Evolutionary conservation across 2,888 invertebrate genomes (phyloP).

Genomic region (Periphyllus acericola): DNA sequence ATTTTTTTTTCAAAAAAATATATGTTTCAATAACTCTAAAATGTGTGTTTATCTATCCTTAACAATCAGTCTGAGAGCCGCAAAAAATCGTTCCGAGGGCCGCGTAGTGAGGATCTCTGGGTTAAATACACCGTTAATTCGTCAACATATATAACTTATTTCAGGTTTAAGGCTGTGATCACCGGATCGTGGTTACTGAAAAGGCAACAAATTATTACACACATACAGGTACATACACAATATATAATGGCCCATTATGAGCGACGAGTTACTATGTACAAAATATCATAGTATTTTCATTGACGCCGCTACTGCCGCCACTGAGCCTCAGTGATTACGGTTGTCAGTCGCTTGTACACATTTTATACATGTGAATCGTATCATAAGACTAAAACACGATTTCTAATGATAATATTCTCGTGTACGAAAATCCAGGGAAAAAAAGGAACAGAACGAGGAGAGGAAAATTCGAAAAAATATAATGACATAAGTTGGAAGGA

Average conservation of each 20-base stretch:
- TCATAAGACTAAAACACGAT: not conserved
- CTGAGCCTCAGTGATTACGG: slow-evolving; percentile 31
- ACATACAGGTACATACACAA: not conserved
- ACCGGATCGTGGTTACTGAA: slow-evolving; percentile 21
- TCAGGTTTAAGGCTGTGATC: not conserved
- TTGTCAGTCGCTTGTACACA: slow-evolving; percentile 1
- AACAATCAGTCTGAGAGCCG: too few species aligned
- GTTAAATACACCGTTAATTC: too few species aligned
- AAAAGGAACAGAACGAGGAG: slow-evolving; percentile 12
- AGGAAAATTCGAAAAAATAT: slow-evolving; percentile 40
- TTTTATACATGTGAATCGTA: not conserved
- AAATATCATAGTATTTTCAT: slow-evolving; percentile 5
- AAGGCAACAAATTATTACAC: too few species aligned
- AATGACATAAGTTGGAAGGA: slow-evolving; percentile 46
- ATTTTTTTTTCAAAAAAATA: too few species aligned
- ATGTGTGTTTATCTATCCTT: too few species aligned
- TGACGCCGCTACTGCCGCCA: not conserved
- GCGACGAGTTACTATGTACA: slow-evolving; percentile 5
- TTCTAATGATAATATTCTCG: slow-evolving; percentile 34
- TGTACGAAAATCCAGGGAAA: slow-evolving; percentile 35
- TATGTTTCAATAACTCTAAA: too few species aligned
- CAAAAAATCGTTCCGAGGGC: too few species aligned
- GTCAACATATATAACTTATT: not conserved
- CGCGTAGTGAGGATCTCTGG: too few species aligned
- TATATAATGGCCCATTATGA: slow-evolving; percentile 37